Evolutionary conservation across 2,888 invertebrate species (phyloP).

Genomic region (Eupelmus urozonus): DNA sequence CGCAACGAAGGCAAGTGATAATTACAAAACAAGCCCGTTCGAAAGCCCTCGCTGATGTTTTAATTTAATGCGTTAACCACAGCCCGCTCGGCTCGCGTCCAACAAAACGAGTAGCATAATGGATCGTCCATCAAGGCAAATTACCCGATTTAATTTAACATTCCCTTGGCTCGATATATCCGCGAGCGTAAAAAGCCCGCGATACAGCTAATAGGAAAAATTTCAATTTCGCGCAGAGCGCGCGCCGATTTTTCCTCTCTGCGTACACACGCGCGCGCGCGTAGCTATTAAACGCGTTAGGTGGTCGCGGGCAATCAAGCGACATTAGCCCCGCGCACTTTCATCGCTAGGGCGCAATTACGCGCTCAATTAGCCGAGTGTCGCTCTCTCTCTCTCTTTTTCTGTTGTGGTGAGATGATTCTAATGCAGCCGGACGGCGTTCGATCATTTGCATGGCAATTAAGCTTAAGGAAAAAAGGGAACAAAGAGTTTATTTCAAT

Average conservation of each 20-base stretch:
- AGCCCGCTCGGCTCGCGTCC: too few relatives aligned
- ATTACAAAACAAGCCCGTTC: too few relatives aligned
- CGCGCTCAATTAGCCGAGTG: conserved; percentile 37
- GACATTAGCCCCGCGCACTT: conserved; percentile 17
- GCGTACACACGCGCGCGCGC: too few relatives aligned
- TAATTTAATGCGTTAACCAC: conserved; percentile 8
- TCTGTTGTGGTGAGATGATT: too few relatives aligned
- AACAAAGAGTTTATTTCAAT: background rate
- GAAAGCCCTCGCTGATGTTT: too few relatives aligned
- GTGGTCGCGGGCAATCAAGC: conserved; percentile 35
- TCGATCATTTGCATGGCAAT: conserved; percentile 39
- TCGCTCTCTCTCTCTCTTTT: background rate
- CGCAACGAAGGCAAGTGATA: too few relatives aligned
- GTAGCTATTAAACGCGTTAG: conserved; percentile 31
- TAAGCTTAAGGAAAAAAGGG: background rate
- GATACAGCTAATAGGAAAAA: conserved; percentile 1
- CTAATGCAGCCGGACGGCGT: too few relatives aligned
- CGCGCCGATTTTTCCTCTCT: background rate
- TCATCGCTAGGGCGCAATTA: conserved; percentile 22
- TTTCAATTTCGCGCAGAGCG: conserved; percentile 19
- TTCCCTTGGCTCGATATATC: too few relatives aligned
- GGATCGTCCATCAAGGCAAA: conserved; percentile 19
- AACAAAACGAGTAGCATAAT: background rate
- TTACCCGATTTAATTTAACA: conserved; percentile 35
- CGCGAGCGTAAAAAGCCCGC: too few relatives aligned